phyloP scores from a whole-genome alignment of 1,140 invertebrate species.

The Drosophila biarmipes region DNA sequence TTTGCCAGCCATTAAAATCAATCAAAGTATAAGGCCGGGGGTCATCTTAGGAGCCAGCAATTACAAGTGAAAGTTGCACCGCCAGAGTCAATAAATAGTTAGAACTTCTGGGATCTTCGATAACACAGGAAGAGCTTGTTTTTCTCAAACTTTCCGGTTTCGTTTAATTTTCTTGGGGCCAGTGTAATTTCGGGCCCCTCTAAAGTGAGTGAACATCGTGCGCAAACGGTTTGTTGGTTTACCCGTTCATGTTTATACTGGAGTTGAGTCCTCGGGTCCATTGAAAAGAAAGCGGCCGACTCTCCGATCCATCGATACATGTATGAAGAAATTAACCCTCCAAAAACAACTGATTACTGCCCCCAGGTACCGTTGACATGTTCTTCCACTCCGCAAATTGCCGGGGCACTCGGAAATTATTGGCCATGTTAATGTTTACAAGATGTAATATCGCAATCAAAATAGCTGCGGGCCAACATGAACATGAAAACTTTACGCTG shows the following conservation, averaged over 20 bases:
- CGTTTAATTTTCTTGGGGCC: background rate
- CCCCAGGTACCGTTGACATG: slow-evolving; percentile 68
- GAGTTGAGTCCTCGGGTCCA: slow-evolving; percentile 1
- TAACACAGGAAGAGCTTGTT: background rate
- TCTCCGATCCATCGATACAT: slow-evolving; percentile 14
- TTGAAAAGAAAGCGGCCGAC: slow-evolving; percentile 64
- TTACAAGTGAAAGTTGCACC: slow-evolving; percentile 43
- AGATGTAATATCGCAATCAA: slow-evolving; percentile 69
- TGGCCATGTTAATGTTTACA: slow-evolving; percentile 80
- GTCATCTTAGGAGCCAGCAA: slow-evolving; percentile 11
- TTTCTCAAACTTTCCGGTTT: background rate
- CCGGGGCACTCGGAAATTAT: slow-evolving; percentile 60
- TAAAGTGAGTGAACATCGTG: slow-evolving; percentile 51
- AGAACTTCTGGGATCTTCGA: background rate
- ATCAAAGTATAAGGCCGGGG: slow-evolving; percentile 63
- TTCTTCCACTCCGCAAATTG: slow-evolving; percentile 59
- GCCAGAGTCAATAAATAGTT: slow-evolving; percentile 20
- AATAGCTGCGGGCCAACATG: slow-evolving; percentile 76
- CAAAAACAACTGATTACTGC: slow-evolving; percentile 57
- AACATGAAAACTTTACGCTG: slow-evolving; percentile 39
- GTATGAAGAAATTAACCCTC: slow-evolving; percentile 72
- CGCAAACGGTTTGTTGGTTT: slow-evolving; percentile 77
- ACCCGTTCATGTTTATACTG: slow-evolving; percentile 36
- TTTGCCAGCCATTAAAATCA: slow-evolving; percentile 79
- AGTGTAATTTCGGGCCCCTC: slow-evolving; percentile 20